Conservation (phyloP, 1,140 invertebrate species). For the Hetaerina americana region DNA sequence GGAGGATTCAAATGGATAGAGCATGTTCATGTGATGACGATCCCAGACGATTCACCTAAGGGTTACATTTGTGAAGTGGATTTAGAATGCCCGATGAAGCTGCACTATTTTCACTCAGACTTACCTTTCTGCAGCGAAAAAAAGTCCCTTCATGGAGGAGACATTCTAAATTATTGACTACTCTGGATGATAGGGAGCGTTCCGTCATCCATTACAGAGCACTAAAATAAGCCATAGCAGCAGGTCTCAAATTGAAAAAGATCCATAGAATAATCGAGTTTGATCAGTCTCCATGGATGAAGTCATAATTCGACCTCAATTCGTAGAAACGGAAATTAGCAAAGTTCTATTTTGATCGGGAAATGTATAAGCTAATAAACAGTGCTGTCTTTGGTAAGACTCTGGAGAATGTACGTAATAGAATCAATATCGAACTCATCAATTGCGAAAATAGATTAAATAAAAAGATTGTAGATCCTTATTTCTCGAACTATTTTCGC, state of each 20-base stretch:
- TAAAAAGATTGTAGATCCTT: too few relatives aligned
- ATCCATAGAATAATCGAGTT: conserved; percentile 24
- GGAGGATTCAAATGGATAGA: background rate
- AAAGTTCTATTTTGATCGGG: background rate
- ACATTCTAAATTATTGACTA: conserved; percentile 21
- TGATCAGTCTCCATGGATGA: conserved; percentile 23
- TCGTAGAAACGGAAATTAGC: background rate
- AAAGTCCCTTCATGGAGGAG: conserved; percentile 13
- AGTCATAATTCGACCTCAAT: conserved; percentile 21
- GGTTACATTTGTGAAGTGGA: conserved; percentile 20
- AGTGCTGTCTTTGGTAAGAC: background rate
- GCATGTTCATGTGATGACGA: background rate
- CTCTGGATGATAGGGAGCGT: conserved; percentile 19
- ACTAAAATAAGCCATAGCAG: conserved; percentile 16
- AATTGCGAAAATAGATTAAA: too few relatives aligned
- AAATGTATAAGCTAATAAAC: background rate
- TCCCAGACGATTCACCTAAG: conserved; percentile 1
- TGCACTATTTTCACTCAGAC: conserved; percentile 19
- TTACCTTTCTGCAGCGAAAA: too few relatives aligned
- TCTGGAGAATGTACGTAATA: background rate
- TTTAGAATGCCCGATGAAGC: conserved; percentile 19
- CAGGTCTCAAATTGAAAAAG: conserved; percentile 23
- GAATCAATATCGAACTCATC: background rate
- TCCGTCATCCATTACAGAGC: conserved; percentile 24
- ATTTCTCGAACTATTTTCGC: too few relatives aligned